Percentiles rank a stretch among this genome's conserved stretches.
These are phyloP conservation scores for Phodopus roborovskii DNA, from an alignment of 2,113 vertebrate species.

Conservation along the genomic window DNA sequence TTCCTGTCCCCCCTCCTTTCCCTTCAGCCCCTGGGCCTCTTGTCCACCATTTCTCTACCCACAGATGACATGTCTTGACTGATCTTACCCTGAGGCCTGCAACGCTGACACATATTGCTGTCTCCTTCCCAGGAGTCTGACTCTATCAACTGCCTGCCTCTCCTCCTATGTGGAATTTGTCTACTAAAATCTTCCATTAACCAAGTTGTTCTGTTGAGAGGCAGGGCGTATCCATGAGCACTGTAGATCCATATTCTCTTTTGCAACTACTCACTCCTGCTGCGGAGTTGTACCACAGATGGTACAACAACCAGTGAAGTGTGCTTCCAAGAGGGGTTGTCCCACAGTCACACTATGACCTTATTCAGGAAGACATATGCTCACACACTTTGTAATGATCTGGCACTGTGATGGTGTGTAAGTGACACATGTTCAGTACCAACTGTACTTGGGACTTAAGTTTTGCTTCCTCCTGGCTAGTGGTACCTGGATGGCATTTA, in stretches of 20 bases:
- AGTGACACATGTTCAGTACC: background rate
- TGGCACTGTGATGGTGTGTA: background rate
- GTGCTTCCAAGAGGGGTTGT: background rate
- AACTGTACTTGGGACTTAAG: background rate
- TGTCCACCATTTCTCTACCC: background rate
- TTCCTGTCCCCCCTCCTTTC: background rate
- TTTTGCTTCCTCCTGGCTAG: background rate
- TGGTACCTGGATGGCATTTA: background rate
- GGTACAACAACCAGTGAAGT: background rate
- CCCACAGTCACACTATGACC: background rate
- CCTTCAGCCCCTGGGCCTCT: background rate
- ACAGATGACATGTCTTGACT: background rate
- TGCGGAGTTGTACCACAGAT: background rate
- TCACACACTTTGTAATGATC: background rate
- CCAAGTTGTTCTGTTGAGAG: background rate
- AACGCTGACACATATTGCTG: too few relatives aligned
- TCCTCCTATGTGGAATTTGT: background rate
- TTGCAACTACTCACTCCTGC: background rate
- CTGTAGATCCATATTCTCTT: background rate
- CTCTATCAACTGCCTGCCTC: background rate
- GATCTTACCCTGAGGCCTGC: background rate
- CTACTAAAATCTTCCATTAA: background rate
- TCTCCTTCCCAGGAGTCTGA: background rate
- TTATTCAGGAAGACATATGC: background rate
- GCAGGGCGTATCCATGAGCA: background rate